phyloP scores from a whole-genome alignment of 1,140 invertebrate species.

The Sarcophaga bullata region DNA sequence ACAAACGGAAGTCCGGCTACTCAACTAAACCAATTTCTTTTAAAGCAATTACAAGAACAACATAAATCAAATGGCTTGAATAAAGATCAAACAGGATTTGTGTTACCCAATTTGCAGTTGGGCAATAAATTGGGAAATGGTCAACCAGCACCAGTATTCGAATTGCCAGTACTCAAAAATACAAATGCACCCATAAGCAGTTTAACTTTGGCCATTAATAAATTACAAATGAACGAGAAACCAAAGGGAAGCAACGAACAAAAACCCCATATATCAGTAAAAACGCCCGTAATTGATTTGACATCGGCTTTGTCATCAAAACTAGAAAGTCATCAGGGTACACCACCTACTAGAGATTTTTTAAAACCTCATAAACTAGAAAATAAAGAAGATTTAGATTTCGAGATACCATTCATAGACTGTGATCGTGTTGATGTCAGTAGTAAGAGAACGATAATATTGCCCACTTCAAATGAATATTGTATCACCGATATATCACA shows the following conservation, averaged over 20 bases:
- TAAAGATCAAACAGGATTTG: constrained; percentile 31
- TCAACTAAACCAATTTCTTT: constrained; percentile 37
- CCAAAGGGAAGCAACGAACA: no score
- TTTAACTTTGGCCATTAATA: constrained; percentile 20
- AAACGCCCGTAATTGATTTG: constrained; percentile 25
- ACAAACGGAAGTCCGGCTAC: constrained; percentile 40
- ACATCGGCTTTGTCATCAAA: constrained; percentile 46
- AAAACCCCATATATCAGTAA: background rate
- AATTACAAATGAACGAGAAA: constrained; percentile 33
- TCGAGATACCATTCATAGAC: constrained; percentile 58
- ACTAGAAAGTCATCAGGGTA: constrained; percentile 44
- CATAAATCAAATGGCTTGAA: background rate
- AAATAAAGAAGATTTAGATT: constrained; percentile 47
- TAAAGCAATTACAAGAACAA: constrained; percentile 40
- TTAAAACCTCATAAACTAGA: background rate
- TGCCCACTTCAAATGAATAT: constrained; percentile 29
- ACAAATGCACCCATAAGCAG: background rate
- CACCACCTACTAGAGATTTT: background rate
- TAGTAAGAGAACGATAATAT: background rate
- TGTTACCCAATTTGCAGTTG: constrained; percentile 40
- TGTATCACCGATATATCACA: constrained; percentile 32
- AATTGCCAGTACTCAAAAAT: constrained; percentile 37
- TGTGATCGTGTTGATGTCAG: constrained; percentile 47
- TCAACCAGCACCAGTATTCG: background rate
- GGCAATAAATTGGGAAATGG: background rate